Evolutionary conservation across 2,888 invertebrate species (phyloP).

Genomic region (Cataglyphis rosenhaueri): DNA sequence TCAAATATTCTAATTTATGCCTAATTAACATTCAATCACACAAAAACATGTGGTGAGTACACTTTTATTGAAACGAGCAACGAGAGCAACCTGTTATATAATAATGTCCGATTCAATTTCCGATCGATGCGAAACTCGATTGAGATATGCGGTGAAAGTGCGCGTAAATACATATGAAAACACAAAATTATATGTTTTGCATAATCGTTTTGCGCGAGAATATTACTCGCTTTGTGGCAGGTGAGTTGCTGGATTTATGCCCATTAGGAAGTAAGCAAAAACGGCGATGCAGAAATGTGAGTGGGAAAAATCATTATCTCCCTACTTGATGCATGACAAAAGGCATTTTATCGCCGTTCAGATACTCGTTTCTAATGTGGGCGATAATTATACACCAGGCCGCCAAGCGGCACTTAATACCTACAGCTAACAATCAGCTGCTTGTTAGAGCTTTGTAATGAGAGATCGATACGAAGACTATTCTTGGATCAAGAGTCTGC

Average conservation of each 20-base stretch:
- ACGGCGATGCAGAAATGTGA: not conserved
- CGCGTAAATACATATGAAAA: not conserved
- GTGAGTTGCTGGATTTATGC: conserved; percentile 25
- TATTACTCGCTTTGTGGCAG: conserved; percentile 14
- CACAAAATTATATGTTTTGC: too few species aligned
- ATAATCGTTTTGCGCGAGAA: conserved; percentile 27
- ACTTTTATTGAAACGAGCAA: conserved; percentile 13
- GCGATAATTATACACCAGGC: conserved; percentile 17
- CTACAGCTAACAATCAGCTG: conserved; percentile 18
- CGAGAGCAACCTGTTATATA: conserved; percentile 4
- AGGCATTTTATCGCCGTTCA: not conserved
- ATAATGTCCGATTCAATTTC: not conserved
- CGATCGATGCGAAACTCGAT: not conserved
- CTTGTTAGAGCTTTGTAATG: conserved; percentile 39
- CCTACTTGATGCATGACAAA: not conserved
- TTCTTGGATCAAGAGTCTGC: not conserved
- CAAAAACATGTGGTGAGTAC: not conserved
- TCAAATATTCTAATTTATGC: not conserved
- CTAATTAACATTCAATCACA: not conserved
- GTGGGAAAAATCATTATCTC: conserved; percentile 7
- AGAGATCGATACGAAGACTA: conserved; percentile 1
- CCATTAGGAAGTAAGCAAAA: not conserved
- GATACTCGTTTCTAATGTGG: conserved; percentile 26
- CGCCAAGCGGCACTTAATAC: not conserved
- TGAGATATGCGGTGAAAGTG: conserved; percentile 10